Conservation (phyloP, 2,888 invertebrate species). For the Leptopilina myrica region DNA sequence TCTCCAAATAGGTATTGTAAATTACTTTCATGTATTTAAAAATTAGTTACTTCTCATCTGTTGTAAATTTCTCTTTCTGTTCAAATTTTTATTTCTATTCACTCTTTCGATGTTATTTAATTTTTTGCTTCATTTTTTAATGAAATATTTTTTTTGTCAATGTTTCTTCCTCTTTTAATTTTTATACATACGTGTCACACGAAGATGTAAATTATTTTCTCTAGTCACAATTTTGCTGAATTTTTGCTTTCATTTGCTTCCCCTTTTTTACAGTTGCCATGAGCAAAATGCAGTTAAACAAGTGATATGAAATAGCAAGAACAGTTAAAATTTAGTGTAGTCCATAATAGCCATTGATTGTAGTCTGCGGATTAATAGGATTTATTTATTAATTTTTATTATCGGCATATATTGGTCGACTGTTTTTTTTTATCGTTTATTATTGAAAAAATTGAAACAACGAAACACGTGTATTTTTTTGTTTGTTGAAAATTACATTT, state of each 20-base stretch:
- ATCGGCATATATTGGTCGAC: background rate
- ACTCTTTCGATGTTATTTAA: background rate
- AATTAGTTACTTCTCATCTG: no score
- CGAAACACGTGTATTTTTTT: no score
- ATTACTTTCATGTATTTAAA: no score
- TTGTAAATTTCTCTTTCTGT: background rate
- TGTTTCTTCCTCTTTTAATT: background rate
- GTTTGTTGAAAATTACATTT: background rate
- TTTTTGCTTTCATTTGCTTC: conserved; percentile 47
- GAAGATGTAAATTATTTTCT: background rate
- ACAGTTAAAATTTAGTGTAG: conserved; percentile 60
- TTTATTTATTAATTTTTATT: background rate
- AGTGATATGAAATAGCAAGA: conserved; percentile 67
- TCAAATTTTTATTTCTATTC: no score
- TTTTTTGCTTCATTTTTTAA: background rate
- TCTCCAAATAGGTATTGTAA: no score
- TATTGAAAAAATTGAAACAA: no score
- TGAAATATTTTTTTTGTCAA: background rate
- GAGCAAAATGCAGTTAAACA: conserved; percentile 56
- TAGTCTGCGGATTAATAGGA: no score
- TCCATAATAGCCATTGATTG: no score
- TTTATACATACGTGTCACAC: background rate
- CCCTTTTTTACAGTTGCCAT: conserved; percentile 46
- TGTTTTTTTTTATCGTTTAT: no score
- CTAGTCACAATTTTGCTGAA: conserved; percentile 19